A percentile compares a stretch with the other conserved stretches of the same genome.
Conservation (phyloP, 2,113 vertebrate genomes). For the Solea senegalensis region DNA sequence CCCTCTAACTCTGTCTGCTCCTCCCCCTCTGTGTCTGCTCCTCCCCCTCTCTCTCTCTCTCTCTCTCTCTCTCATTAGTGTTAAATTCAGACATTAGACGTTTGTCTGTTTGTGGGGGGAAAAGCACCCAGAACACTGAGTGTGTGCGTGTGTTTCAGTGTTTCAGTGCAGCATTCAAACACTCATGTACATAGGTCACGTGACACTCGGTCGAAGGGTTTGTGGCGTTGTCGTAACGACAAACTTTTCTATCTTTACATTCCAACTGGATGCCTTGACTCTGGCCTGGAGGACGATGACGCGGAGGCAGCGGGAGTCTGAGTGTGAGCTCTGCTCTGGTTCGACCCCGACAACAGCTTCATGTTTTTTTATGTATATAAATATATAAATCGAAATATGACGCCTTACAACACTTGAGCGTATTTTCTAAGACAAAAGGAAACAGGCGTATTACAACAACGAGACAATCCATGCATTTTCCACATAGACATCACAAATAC, state of each 20-base stretch:
- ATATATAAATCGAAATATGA: conserved; percentile 50
- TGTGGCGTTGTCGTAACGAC: conserved; percentile 58
- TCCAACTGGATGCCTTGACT: conserved; percentile 81
- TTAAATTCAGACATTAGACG: neutral
- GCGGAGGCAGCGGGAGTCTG: conserved; percentile 44
- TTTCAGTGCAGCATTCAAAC: conserved; percentile 41
- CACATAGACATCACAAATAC: conserved; percentile 60
- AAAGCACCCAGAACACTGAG: neutral
- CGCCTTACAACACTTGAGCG: conserved; percentile 72
- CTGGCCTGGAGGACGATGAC: conserved; percentile 31
- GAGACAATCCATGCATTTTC: conserved; percentile 79
- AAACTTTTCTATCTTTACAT: conserved; percentile 79
- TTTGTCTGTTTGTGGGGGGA: too few relatives aligned
- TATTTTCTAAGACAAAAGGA: conserved; percentile 69
- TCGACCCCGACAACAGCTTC: conserved; percentile 2
- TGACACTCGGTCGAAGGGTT: conserved; percentile 33
- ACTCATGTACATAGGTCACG: conserved; percentile 65
- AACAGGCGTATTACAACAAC: conserved; percentile 58
- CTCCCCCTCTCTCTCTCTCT: too few relatives aligned
- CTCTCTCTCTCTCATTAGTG: neutral
- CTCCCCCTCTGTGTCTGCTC: too few relatives aligned
- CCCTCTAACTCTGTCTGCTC: too few relatives aligned
- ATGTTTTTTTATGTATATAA: neutral
- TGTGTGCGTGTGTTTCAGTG: neutral
- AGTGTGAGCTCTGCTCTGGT: conserved; percentile 25